These are phyloP conservation scores for Denticeps clupeoides DNA, from an alignment of 2,797 vertebrate species.

Conservation along the genomic window DNA sequence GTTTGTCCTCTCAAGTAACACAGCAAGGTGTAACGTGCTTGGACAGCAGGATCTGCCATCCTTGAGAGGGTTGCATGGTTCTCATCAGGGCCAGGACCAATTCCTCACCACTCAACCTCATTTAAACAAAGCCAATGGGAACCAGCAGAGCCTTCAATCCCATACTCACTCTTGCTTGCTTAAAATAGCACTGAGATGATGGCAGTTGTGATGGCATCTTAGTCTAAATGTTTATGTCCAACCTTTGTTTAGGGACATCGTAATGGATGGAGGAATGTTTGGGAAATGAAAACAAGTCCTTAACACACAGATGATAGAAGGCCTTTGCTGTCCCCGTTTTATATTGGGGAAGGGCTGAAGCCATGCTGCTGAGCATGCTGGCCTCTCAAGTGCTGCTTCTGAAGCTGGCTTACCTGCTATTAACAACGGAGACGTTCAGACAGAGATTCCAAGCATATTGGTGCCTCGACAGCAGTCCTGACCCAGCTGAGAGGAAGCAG, in stretches of 20 bases:
- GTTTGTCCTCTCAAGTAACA: too few relatives aligned
- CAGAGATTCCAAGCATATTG: too few relatives aligned
- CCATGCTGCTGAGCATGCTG: too few relatives aligned
- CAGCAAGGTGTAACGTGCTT: too few relatives aligned
- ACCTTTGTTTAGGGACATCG: constrained; percentile 3
- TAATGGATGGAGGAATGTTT: constrained; percentile 7
- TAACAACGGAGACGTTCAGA: too few relatives aligned
- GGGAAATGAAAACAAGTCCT: neutral
- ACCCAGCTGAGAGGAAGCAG: too few relatives aligned
- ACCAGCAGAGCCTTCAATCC: neutral
- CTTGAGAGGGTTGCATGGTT: constrained; percentile 2
- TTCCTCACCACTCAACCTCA: neutral
- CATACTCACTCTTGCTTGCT: neutral
- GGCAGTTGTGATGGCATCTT: constrained; percentile 5
- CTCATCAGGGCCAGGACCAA: neutral
- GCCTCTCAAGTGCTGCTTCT: too few relatives aligned
- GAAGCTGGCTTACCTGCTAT: too few relatives aligned
- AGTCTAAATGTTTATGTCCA: constrained; percentile 22
- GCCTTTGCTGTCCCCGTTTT: neutral
- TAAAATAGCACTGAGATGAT: neutral
- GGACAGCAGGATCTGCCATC: too few relatives aligned
- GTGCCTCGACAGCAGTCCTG: too few relatives aligned
- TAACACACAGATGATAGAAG: neutral
- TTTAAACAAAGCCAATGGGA: neutral
- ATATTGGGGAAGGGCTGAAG: neutral